Base-by-base conservation (phyloP, 2,113 vertebrate genomes). In the Trichechus manatus region DNA sequence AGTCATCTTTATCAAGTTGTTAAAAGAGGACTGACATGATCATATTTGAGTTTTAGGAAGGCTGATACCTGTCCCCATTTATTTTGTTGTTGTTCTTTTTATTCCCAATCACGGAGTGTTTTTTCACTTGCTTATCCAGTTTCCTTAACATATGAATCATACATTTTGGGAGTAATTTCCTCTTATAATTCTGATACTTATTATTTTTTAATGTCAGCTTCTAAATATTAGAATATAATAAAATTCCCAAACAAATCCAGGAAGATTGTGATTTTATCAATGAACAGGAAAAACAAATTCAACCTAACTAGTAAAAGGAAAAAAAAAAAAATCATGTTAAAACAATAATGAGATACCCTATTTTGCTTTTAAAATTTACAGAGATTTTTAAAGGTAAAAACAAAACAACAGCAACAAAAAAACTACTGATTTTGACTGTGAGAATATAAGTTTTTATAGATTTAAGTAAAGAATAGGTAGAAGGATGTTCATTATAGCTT, bases 141-240 rank as follows among this genome's bases (percentile, higher is more conserved):
- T 93, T 86, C 13, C 39, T 91, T 92, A 81, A 84, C 7, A 75
- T 23, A 86, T 53, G 44, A 2, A 66, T 72, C 4, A 78, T 20
- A 66, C 9, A 42, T 91, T 89, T 96, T 96, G 87, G 36, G 89
- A 74, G 94, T 59, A 85, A 77, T 79, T 95, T 88, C 42, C 31
- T 88, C 5, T 84, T 17, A 36, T 87, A 84, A 66, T 86, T 95
- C 53, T 74, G 31, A 89, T 87, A 66, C 15, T 9, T 87, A 8
- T 50, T 92, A 53, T 36, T 66, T 87, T 89, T 91, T 86, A 70
- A 44, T 85, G 56, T 78, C 31, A 63, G n/a, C 74, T 33, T 84
- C 87, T 85, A 68, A 90, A 85, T 82, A 72, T 23, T 74, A 39
- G n/a, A 10, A 39, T 25, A 23, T 74, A 74, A 23, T 39, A 74